These are phyloP conservation scores for Protodeltote pygarga DNA, from an alignment of 2,888 invertebrate genomes.

Conservation along the genomic window DNA sequence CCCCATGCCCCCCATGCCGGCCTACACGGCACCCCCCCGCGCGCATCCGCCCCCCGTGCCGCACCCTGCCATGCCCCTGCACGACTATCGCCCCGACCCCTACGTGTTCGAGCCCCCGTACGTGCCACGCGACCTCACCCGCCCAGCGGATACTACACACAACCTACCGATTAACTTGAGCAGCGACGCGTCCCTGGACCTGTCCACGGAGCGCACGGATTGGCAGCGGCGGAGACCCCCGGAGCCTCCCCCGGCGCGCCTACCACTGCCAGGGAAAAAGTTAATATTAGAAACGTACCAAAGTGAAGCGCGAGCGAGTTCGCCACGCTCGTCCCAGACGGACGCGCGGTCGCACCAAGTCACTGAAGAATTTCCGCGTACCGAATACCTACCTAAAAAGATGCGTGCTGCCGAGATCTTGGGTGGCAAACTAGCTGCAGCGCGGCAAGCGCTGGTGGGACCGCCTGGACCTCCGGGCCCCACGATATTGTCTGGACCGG, in stretches of 20 bases:
- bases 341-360: slow-evolving; percentile 46
- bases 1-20: slow-evolving; percentile 55
- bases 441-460: slow-evolving; percentile 55
- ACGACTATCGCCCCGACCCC: slow-evolving; percentile 61
- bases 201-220: slow-evolving; percentile 75
- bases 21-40: slow-evolving; percentile 60
- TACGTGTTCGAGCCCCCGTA: slow-evolving; percentile 55
- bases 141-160: slow-evolving; percentile 67
- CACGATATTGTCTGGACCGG: slow-evolving; percentile 36
- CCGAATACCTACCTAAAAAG: slow-evolving; percentile 83
- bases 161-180: slow-evolving; percentile 83
- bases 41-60: slow-evolving; percentile 58
- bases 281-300: slow-evolving; percentile 83
- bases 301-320: slow-evolving; percentile 72
- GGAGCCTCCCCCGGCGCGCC: slow-evolving; percentile 68
- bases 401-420: slow-evolving; percentile 84
- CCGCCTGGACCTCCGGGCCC: slow-evolving; percentile 51
- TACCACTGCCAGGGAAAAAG: slow-evolving; percentile 82
- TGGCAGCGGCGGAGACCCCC: slow-evolving; percentile 78
- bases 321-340: slow-evolving; percentile 59
- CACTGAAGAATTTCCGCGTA: slow-evolving; percentile 66
- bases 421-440: slow-evolving; percentile 76
- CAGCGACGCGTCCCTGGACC: slow-evolving; percentile 80
- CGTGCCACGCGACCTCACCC: slow-evolving; percentile 65
- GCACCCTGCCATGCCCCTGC: slow-evolving; percentile 53